Evolutionary conservation across 2,113 vertebrate genomes (phyloP).

Genomic region (Eurypyga helias): DNA sequence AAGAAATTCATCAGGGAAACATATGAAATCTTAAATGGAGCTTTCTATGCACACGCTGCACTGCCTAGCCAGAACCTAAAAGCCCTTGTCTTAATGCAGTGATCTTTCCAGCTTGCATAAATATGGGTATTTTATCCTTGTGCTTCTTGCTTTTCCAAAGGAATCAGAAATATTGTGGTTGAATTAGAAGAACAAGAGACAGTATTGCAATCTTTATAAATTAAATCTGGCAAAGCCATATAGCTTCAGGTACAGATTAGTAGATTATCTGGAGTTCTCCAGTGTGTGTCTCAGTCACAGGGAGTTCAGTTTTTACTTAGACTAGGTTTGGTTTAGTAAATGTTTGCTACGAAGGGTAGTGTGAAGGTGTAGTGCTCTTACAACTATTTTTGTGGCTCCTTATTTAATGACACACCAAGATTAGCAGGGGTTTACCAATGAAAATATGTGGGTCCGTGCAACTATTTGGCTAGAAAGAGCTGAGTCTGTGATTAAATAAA

Average conservation of each 20-base stretch:
- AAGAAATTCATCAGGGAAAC: neutral
- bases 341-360: rapidly evolving
- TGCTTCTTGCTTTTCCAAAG: neutral
- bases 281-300: neutral
- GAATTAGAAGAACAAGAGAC: too few species aligned
- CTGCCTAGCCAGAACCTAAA: neutral
- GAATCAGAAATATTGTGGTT: neutral
- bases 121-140: neutral
- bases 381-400: neutral
- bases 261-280: neutral
- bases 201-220: neutral
- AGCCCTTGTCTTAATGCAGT: neutral
- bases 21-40: neutral
- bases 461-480: neutral
- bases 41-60: neutral
- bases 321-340: neutral
- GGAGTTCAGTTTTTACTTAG: too few species aligned
- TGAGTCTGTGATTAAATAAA: neutral
- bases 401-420: rapidly evolving
- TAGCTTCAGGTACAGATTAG: neutral
- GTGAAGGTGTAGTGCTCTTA: neutral
- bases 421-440: neutral
- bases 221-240: neutral
- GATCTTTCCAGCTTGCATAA: neutral
- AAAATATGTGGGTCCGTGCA: neutral